Percentiles rank a stretch among this genome's conserved stretches.
Evolutionary conservation across 2,113 vertebrate genomes (phyloP).

Genomic region (Felis chaus): DNA sequence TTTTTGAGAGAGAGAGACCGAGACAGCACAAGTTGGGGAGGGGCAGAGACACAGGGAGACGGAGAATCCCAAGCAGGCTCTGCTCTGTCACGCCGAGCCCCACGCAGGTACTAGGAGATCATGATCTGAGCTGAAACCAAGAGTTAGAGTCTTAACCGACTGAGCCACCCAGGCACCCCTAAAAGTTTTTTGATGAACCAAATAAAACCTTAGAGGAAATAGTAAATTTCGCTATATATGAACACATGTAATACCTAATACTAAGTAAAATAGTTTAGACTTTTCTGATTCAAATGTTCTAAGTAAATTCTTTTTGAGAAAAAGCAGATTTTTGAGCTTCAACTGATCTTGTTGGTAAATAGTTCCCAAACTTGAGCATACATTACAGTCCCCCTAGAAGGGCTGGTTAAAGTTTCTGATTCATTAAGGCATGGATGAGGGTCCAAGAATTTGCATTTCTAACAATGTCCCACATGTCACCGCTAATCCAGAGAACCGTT

Average conservation of each 20-base stretch:
- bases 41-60: no score
- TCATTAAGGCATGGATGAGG: not conserved
- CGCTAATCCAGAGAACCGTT: not conserved
- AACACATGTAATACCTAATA: not conserved
- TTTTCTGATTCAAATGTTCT: slow-evolving; percentile 3
- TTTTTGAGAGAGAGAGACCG: no score
- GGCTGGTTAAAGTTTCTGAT: not conserved
- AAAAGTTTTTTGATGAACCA: no score
- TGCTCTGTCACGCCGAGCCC: no score
- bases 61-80: no score
- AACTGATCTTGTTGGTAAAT: not conserved
- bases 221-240: not conserved
- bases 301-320: slow-evolving; percentile 1
- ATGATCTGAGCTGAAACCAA: no score
- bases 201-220: not conserved
- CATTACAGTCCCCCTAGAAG: not conserved
- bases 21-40: no score
- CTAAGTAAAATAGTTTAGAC: not conserved
- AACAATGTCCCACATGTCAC: not conserved
- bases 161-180: no score
- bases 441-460: not conserved
- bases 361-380: not conserved
- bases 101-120: no score
- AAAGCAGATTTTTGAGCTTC: not conserved
- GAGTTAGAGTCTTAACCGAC: no score